Conservation (phyloP, 2,113 vertebrate species). For the Natator depressus region DNA sequence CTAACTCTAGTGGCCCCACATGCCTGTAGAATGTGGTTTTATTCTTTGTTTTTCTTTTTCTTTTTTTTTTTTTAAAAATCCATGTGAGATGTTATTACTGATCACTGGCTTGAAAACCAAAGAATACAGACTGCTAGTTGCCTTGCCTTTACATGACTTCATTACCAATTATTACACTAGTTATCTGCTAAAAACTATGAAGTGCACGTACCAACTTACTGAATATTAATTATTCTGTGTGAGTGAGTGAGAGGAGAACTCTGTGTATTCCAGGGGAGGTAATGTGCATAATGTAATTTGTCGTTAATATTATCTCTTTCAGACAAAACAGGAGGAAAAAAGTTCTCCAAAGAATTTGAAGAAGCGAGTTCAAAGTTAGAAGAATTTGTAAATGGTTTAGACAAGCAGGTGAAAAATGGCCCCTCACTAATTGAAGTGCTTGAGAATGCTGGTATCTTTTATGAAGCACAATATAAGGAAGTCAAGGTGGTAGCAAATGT, state of each 20-base stretch:
- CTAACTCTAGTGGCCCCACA: background rate
- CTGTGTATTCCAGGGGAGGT: rapidly evolving
- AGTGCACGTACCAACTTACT: background rate
- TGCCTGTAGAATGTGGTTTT: background rate
- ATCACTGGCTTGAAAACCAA: background rate
- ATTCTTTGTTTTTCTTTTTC: no score
- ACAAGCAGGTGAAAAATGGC: conserved; percentile 89
- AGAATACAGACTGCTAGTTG: rapidly evolving
- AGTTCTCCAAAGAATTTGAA: conserved; percentile 97
- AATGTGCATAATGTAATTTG: rapidly evolving
- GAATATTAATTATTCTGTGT: background rate
- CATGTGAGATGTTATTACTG: background rate
- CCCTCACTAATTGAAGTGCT: conserved; percentile 91
- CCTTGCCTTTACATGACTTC: background rate
- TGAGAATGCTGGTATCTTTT: conserved; percentile 96
- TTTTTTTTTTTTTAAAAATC: no score
- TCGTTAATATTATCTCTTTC: background rate
- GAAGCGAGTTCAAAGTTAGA: conserved; percentile 94
- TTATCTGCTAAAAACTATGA: background rate
- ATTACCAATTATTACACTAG: no score
- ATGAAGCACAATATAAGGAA: conserved; percentile 97
- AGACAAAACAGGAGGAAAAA: conserved; percentile 98
- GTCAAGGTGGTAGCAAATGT: conserved; percentile 98
- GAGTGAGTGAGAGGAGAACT: background rate
- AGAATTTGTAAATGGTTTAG: conserved; percentile 93